A percentile compares a stretch with the other conserved stretches of the same genome.
These are phyloP conservation scores for Seladonia tumulorum DNA, from an alignment of 2,888 invertebrate species.

Conservation along the genomic window DNA sequence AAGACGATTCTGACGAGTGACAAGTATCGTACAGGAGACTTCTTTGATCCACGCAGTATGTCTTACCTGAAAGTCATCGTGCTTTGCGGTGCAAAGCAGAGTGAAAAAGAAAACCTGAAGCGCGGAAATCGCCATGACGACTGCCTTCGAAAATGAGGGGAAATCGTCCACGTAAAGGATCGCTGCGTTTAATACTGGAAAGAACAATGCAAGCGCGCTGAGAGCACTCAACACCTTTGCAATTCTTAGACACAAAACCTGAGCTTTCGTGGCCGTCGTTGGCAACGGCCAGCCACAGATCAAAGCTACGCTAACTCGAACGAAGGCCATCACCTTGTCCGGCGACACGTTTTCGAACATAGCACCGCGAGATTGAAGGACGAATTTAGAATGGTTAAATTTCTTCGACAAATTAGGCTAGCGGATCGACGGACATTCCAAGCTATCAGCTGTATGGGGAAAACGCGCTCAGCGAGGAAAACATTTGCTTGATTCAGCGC, in stretches of 20 bases:
- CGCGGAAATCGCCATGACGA: constrained; percentile 9
- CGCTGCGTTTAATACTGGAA: constrained; percentile 42
- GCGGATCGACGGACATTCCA: neutral
- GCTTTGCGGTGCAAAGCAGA: neutral
- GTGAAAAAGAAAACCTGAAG: too few relatives aligned
- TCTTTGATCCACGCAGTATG: neutral
- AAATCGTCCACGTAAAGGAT: constrained; percentile 30
- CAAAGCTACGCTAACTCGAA: constrained; percentile 46
- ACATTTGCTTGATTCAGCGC: neutral
- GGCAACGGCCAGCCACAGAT: constrained; percentile 62
- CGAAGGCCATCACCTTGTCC: constrained; percentile 49
- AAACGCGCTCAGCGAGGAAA: neutral
- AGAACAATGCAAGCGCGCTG: constrained; percentile 17
- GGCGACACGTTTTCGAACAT: constrained; percentile 28
- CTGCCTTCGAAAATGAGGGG: constrained; percentile 36
- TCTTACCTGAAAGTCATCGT: constrained; percentile 60
- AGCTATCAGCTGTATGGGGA: neutral
- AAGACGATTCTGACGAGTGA: too few relatives aligned
- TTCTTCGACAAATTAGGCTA: neutral
- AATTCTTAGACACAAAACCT: constrained; percentile 4
- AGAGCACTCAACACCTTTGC: neutral
- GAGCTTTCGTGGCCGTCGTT: constrained; percentile 11
- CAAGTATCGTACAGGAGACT: too few relatives aligned
- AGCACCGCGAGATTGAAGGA: neutral
- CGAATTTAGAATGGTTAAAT: neutral